Evolutionary conservation across 2,113 vertebrate species (phyloP).

Genomic region (Micronycteris hirsuta): DNA sequence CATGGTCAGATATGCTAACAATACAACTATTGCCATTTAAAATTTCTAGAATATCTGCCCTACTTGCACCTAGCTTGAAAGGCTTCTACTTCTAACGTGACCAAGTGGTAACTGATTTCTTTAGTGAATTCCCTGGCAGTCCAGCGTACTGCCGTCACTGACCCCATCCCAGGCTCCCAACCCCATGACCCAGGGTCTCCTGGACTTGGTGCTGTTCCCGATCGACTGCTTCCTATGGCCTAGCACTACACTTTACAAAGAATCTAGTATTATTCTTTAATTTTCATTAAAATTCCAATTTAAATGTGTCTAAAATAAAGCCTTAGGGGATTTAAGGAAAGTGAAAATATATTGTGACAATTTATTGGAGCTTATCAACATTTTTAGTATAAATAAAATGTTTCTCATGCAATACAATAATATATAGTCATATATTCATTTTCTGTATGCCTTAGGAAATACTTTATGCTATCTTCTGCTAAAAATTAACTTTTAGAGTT

Average conservation of each 20-base stretch:
- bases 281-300: neutral
- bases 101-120: neutral
- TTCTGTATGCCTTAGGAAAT: neutral
- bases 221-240: neutral
- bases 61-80: neutral
- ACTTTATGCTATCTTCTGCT: neutral
- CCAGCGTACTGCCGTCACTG: neutral
- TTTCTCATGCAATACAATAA: neutral
- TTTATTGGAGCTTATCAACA: neutral
- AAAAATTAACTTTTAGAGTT: conserved; percentile 23
- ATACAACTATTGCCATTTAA: neutral
- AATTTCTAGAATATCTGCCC: neutral
- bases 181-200: neutral
- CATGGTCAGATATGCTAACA: neutral
- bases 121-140: neutral
- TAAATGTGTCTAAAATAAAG: conserved; percentile 3
- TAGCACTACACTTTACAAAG: neutral
- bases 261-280: neutral
- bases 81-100: neutral
- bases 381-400: neutral
- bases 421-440: neutral
- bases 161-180: neutral
- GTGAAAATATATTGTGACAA: neutral
- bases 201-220: too few species aligned
- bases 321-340: neutral